These are phyloP conservation scores for Gopherus flavomarginatus DNA, from an alignment of 2,113 vertebrate genomes.

Conservation along the genomic window DNA sequence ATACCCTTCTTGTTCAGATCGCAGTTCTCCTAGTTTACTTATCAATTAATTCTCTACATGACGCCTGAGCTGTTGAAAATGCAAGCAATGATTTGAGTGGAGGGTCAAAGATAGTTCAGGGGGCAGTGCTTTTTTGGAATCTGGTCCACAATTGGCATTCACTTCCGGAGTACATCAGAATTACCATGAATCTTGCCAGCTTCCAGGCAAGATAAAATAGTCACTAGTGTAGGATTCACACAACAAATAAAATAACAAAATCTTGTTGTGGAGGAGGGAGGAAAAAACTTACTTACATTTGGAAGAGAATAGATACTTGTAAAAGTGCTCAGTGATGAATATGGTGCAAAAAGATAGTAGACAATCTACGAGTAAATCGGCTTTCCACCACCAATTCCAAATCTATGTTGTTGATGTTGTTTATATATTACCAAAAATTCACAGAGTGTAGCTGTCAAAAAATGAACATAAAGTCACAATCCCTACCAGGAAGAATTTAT, in stretches of 20 bases:
- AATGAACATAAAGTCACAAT: neutral
- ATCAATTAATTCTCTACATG: fast-evolving
- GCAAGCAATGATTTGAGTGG: neutral
- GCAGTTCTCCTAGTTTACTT: neutral
- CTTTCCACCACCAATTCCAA: neutral
- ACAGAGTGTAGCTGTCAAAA: neutral
- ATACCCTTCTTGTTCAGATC: neutral
- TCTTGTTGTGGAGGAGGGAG: neutral
- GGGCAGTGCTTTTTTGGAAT: neutral
- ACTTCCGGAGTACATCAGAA: neutral
- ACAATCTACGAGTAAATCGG: neutral
- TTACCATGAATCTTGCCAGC: fast-evolving
- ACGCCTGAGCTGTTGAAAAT: neutral
- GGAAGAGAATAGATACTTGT: neutral
- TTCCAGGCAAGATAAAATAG: neutral
- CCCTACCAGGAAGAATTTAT: neutral
- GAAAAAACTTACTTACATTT: neutral
- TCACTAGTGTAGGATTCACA: neutral
- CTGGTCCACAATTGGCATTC: neutral
- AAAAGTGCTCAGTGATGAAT: neutral
- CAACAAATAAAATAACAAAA: neutral
- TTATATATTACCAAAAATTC: neutral
- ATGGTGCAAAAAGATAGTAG: neutral
- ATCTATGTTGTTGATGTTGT: neutral
- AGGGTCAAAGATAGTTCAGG: neutral